Evolutionary conservation across 2,113 vertebrate species (phyloP), one percentile per base, ranked within the genome.

Genomic region (Paramormyrops kingsleyae): DNA sequence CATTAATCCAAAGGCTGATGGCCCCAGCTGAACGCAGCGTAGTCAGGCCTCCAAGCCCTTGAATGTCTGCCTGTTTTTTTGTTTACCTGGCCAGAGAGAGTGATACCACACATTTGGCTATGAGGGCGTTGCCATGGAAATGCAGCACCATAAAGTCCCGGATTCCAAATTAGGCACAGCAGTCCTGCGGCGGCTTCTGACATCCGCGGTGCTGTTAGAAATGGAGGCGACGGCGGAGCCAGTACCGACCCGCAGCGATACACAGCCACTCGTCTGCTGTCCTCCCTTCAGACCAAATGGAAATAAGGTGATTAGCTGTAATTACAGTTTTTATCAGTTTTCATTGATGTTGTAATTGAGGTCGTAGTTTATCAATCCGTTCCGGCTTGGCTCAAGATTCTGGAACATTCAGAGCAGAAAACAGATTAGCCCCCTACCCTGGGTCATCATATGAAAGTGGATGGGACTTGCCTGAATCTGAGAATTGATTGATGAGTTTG

Each of bases 261-360:
- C 17, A 19, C 74, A 42, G 74, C 4, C 4, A 7, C 35, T 8
- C 5, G 35, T 19, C 31, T 42, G 31, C 74, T 19, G 15, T 39
- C 35, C 39, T 80, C 2, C 35, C 74, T 42, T 39, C 74, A 42
- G 13, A 39, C 74, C 74, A 19, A 80, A 80, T 3, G 62, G 62
- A 13, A 70, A 31, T 31, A 31, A 70, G 62, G 27, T 4, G n/a
- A 70, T 70, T 70, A 1, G 62, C 62, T 31, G 62, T 31, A 70
- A 70, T 70, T 70, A 70, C 12, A 70, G 5, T 80, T 77, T 77
- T 35, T 35, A 77, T 77, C 10, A 35, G 35, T 77, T 80, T 42
- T 80, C 74, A 80, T 80, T 39, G 74, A 80, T 80, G 74, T 39
- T 17, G 35, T 80, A 80, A 80, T 80, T 80, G 74, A 80, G 74